Percentiles rank a stretch among this genome's conserved stretches.
Evolutionary conservation across 2,888 invertebrate genomes (phyloP).

Genomic region (Galerucella nymphaeae): DNA sequence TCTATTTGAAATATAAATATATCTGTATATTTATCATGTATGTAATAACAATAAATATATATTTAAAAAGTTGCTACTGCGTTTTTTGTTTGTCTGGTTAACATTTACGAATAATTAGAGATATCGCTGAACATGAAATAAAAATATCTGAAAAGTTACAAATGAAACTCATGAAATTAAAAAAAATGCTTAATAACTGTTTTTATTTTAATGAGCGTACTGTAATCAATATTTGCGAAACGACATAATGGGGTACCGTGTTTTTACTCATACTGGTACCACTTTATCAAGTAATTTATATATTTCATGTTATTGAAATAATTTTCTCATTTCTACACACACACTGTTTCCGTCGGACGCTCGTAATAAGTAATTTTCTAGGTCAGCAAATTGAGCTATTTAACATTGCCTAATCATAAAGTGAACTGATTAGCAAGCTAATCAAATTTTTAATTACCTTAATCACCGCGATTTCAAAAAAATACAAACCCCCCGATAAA

Average conservation of each 20-base stretch:
- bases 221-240: constrained; percentile 5
- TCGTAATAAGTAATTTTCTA: constrained; percentile 7
- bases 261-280: constrained; percentile 9
- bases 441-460: background rate
- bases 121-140: constrained; percentile 1
- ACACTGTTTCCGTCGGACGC: constrained; percentile 8
- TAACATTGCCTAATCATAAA: constrained; percentile 9
- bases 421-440: background rate
- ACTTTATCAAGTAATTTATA: constrained; percentile 10
- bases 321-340: constrained; percentile 23
- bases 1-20: too few species aligned
- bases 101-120: constrained; percentile 1
- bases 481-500: constrained; percentile 1
- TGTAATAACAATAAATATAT: too few species aligned
- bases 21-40: too few species aligned
- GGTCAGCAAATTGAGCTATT: constrained; percentile 17
- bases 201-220: constrained; percentile 9
- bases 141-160: constrained; percentile 7
- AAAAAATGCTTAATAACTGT: constrained; percentile 1
- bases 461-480: constrained; percentile 14
- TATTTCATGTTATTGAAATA: constrained; percentile 20
- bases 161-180: constrained; percentile 1
- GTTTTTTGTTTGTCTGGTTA: background rate
- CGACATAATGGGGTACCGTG: constrained; percentile 3
- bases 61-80: too few species aligned